Conservation (phyloP, 2,888 invertebrate genomes). For the Tridacna gigas region DNA sequence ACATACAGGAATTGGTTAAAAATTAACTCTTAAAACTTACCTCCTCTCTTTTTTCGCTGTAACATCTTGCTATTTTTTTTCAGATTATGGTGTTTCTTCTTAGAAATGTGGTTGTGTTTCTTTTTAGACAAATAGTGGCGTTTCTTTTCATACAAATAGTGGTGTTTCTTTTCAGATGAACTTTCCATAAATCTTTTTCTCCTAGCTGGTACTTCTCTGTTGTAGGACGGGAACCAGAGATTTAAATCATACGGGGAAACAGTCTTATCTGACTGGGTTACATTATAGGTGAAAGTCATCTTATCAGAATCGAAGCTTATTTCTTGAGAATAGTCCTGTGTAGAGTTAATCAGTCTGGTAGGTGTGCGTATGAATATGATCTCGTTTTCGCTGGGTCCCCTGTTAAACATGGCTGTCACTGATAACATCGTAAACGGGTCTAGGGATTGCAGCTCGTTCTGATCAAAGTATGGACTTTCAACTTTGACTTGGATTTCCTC, state of each 20-base stretch:
- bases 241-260: slow-evolving; percentile 7
- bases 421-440: slow-evolving; percentile 24
- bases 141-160: not conserved
- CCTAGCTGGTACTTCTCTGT: not conserved
- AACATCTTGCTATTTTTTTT: too few species aligned
- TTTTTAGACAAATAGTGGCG: not conserved
- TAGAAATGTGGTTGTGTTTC: not conserved
- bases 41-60: too few species aligned
- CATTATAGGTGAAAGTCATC: not conserved
- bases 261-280: not conserved
- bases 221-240: not conserved
- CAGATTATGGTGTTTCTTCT: too few species aligned
- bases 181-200: not conserved
- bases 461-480: slow-evolving; percentile 23
- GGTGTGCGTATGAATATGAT: slow-evolving; percentile 42
- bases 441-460: slow-evolving; percentile 14
- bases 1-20: too few species aligned
- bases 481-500: not conserved
- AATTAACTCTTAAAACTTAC: too few species aligned
- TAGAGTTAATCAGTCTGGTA: slow-evolving; percentile 34
- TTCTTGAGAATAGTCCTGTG: slow-evolving; percentile 2
- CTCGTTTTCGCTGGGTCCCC: slow-evolving; percentile 36
- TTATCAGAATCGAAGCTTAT: not conserved
- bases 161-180: not conserved
- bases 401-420: slow-evolving; percentile 17